Conservation (phyloP, 2,797 vertebrate genomes). For the Sylvia borin region DNA sequence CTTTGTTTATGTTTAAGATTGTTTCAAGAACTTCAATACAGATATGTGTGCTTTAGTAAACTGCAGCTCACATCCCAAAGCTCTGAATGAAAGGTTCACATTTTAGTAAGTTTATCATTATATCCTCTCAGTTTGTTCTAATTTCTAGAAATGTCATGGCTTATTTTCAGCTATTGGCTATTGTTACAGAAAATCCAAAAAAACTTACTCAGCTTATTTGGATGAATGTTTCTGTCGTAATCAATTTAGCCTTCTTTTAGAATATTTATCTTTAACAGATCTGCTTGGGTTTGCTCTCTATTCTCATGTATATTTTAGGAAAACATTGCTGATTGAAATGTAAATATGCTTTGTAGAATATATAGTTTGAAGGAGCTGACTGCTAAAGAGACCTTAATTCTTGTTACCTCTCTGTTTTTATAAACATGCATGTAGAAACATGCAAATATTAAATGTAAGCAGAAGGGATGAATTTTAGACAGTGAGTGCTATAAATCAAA, state of each 20-base stretch:
- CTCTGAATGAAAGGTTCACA: background rate
- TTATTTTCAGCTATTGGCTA: constrained; percentile 2
- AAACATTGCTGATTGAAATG: background rate
- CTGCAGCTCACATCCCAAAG: background rate
- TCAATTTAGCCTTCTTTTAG: background rate
- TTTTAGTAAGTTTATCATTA: constrained; percentile 42
- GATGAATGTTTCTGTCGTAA: background rate
- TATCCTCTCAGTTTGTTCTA: constrained; percentile 12
- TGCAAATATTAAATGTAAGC: background rate
- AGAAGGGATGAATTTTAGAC: constrained; percentile 10
- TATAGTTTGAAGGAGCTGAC: background rate
- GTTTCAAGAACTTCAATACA: constrained; percentile 34
- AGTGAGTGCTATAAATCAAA: constrained; percentile 20
- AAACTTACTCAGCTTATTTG: background rate
- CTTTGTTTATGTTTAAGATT: background rate
- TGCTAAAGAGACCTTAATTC: background rate
- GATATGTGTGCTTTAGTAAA: constrained; percentile 19
- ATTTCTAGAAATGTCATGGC: background rate
- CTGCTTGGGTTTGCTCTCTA: background rate
- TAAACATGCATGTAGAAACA: background rate
- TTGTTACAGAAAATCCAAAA: background rate
- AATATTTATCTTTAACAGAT: constrained; percentile 27
- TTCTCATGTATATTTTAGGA: background rate
- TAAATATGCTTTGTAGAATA: constrained; percentile 1
- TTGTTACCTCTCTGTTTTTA: constrained; percentile 1